Base-by-base conservation (phyloP, 1,140 invertebrate species). In the Tribolium castaneum region DNA sequence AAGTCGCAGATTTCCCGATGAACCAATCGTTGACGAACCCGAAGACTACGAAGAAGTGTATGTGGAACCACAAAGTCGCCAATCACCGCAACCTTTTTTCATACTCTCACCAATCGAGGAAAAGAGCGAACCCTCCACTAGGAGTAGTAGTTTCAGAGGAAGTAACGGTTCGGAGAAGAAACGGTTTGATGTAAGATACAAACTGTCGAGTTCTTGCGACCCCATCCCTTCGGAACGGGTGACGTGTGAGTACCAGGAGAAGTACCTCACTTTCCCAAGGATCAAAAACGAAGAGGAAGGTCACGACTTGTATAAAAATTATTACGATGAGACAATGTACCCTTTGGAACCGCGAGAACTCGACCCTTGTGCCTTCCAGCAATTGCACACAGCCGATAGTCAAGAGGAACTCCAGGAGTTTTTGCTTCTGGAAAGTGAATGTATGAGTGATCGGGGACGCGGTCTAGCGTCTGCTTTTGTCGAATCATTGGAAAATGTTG, bases 381-480 rank as follows among this genome's bases (percentile, higher is more conserved):
- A 91, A 81, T 82, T 92, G 3, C 90, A 92, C 75, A 90, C 88
- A 6, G 90, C 89, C 2, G 90, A 92, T 73, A 92, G 90, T 83
- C 90, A 90, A 81, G 90, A 93, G 80, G 91, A 92, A 80, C 84
- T 93, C 13, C 90, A 92, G 80, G 91, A 93, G 84, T 92, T 93
- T 87, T 84, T 93, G 49, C 82, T 92, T 59, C 82, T 92, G 22
- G 91, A 92, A 83, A 92, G 90, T 81, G 88, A 92, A 81, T 93
- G 90, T 79, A 90, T 90, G 84, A 88, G 86, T 34, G 87, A 88
- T 25, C 86, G 86, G 56, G 85, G 88, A 70, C 85, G 86, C 0
- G 88, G 87, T n/a, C 84, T 90, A 56, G 86, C 87, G 34, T 86
- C 88, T 2, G 88, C 87, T 56, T 90, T 89, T 76, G 82, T 51